Evolutionary conservation across 2,113 vertebrate genomes (phyloP), one percentile per base, ranked within the genome.

Genomic region (Myxocyprinus asiaticus): DNA sequence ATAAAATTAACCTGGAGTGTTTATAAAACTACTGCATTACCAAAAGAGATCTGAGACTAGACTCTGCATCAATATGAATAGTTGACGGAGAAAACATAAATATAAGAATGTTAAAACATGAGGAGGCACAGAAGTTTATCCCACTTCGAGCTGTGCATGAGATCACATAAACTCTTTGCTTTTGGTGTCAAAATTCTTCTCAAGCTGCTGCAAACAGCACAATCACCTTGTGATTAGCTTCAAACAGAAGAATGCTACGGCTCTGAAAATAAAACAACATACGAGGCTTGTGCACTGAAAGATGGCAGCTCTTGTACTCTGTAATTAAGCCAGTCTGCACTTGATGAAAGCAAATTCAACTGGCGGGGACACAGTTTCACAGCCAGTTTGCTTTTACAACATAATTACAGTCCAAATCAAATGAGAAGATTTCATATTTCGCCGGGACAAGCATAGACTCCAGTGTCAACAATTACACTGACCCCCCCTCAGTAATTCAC

Each of bases 381-480:
- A 92, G 90, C 88, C 89, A 91, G 90, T 93, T 92, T 93, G 88
- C 76, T 83, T 85, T 93, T 92, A 93, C 85, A 87, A 92, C 90
- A 92, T 92, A 92, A 93, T 94, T 91, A 92, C 86, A 90, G 90
- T 90, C 86, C 88, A 92, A 93, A 92, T 93, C 91, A 88, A 93
- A 91, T 90, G 88, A 89, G 91, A 90, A 90, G 89, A 91, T 91
- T 92, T 92, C 89, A 92, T 91, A 93, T 91, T 87, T 90, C 53
- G 22, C 22, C 22, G 66, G 80, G 83, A 90, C 82, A 85, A 90
- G 88, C 87, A 86, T 85, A 63, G 85, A 87, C 89, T 88, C 89
- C 90, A 90, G 89, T 85, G 83, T 91, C 88, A 90, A 90, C 91
- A 89, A 88, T 88, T 90, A 89, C 84, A 33, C 22, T 33, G 22